Evolutionary conservation across 2,113 vertebrate genomes (phyloP), one percentile per base, ranked within the genome.

Genomic region (Eurypyga helias): DNA sequence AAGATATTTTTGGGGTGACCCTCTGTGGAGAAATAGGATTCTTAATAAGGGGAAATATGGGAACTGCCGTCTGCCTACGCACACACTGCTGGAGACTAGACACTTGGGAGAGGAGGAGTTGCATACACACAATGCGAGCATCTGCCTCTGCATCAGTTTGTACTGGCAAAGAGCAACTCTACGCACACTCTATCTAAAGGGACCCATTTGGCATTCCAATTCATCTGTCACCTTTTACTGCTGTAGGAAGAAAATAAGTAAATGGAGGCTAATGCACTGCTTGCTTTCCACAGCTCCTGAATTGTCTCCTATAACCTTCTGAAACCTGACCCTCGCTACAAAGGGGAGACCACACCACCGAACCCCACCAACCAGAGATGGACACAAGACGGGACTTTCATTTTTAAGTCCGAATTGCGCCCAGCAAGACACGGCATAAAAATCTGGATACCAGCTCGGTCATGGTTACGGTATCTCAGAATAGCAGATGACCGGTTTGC

Each of bases 401-500:
- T 78, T 96, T 95, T 93, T 92, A 57, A 97, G 78, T 93, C 54
- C 38, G 19, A 80, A 48, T 28, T 65, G 62, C 5, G 2, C 46
- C 19, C 65, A 81, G 64, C 45, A 87, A 97, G 82, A 71, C 62
- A 97, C 69, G 34, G 49, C 51, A 79, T 73, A 79, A 67, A 92
- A 87, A 61, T 29, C 3, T 69, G 87, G 81, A 87, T 88, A 86
- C 7, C 57, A 92, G 45, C 36, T 92, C 1, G 4, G 96, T 89
- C 80, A 94, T 51, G 73, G 90, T 73, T 73, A 65, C 67, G 91
- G 65, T 51, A 86, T 79, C 95, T 97, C 90, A 87, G 92, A 97
- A 94, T 70, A 98, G 79, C 97, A 96, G 92, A 98, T 97, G 98
- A 98, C 97, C 93, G 95, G 88, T 97, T 98, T 80, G 93, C 87